A percentile compares a stretch with the other conserved stretches of the same genome.
Evolutionary conservation across 2,113 vertebrate species (phyloP).

Genomic region (Brachirus orientalis): DNA sequence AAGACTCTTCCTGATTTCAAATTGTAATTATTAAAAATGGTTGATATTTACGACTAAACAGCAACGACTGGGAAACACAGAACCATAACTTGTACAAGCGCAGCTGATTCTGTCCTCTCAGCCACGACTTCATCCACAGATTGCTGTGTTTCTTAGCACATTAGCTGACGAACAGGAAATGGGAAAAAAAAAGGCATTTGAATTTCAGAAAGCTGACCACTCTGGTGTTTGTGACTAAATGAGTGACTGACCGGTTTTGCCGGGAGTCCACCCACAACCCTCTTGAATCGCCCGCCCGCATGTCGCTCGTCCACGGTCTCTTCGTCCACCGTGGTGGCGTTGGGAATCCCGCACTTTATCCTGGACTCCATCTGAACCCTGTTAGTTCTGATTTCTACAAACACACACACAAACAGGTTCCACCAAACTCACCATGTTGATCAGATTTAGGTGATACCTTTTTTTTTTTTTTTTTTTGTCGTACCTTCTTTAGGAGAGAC

Average conservation of each 20-base stretch:
- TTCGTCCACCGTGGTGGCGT: conserved; percentile 16
- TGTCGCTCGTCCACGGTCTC: background rate
- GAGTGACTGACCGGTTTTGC: conserved; percentile 67
- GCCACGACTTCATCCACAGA: too few species aligned
- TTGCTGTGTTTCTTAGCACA: too few species aligned
- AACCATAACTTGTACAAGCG: too few species aligned
- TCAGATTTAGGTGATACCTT: background rate
- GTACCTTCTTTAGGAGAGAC: conserved; percentile 50
- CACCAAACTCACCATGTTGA: background rate
- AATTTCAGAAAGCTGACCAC: too few species aligned
- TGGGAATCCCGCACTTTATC: conserved; percentile 72
- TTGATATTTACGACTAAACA: too few species aligned
- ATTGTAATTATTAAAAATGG: too few species aligned
- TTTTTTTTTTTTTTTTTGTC: background rate
- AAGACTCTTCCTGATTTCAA: too few species aligned
- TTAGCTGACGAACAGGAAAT: too few species aligned
- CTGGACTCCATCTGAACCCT: conserved; percentile 22
- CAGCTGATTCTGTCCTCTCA: too few species aligned
- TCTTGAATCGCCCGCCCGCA: conserved; percentile 12
- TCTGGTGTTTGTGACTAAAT: too few species aligned
- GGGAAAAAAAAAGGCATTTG: too few species aligned
- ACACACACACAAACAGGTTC: background rate
- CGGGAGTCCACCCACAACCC: conserved; percentile 74
- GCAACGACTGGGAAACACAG: too few species aligned
- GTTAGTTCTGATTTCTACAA: conserved; percentile 17